Evolutionary conservation across 2,888 invertebrate species (phyloP).

Genomic region (Calliopum simillimum): DNA sequence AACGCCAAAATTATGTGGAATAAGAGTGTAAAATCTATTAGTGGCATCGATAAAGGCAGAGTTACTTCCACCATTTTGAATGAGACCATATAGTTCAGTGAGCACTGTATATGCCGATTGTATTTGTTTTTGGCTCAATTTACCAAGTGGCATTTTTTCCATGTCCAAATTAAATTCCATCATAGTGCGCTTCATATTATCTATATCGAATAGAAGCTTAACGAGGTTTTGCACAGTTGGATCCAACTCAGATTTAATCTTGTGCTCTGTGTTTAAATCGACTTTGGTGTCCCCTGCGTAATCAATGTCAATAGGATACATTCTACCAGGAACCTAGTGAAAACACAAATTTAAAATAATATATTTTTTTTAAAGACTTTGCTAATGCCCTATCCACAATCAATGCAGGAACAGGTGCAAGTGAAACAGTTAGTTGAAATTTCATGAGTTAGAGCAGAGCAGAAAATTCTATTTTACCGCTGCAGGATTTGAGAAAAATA

Average conservation of each 20-base stretch:
- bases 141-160: slow-evolving; percentile 98
- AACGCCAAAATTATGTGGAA: slow-evolving; percentile 95
- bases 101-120: slow-evolving; percentile 86
- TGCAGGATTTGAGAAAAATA: no score
- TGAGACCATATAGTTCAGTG: slow-evolving; percentile 74
- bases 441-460: no score
- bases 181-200: slow-evolving; percentile 92
- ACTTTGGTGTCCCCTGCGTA: slow-evolving; percentile 74
- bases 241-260: slow-evolving; percentile 75
- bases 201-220: slow-evolving; percentile 88
- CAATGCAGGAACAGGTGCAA: no score
- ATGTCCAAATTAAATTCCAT: slow-evolving; percentile 95
- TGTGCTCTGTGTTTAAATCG: slow-evolving; percentile 63
- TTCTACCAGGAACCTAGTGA: slow-evolving; percentile 72
- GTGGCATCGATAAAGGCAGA: slow-evolving; percentile 83
- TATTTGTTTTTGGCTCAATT: slow-evolving; percentile 91
- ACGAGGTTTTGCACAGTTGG: slow-evolving; percentile 85
- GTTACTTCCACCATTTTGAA: slow-evolving; percentile 69
- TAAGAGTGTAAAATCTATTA: slow-evolving; percentile 93
- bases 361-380: no score
- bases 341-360: neutral
- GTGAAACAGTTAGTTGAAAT: no score
- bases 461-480: no score
- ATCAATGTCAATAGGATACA: slow-evolving; percentile 87
- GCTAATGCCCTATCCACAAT: no score